A percentile compares a stretch with the other conserved stretches of the same genome.
phyloP scores from a whole-genome alignment of 2,888 invertebrate species.

The Lasioglossum vierecki region DNA sequence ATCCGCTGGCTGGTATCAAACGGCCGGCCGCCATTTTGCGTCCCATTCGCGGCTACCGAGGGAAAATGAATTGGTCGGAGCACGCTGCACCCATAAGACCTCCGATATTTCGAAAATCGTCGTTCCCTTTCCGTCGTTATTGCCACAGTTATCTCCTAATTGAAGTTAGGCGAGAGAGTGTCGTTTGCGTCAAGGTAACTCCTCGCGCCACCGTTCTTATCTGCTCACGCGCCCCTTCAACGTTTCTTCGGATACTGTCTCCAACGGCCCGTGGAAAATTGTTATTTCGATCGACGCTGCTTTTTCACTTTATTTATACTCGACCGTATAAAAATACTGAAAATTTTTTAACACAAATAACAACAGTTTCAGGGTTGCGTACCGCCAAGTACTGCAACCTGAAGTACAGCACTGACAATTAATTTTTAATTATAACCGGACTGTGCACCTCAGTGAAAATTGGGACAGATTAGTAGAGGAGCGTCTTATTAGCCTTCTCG shows the following conservation, averaged over 20 bases:
- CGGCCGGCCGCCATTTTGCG: neutral
- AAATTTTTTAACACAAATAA: no score
- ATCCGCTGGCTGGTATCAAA: conserved; percentile 23
- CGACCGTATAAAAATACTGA: neutral
- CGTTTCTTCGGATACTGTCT: neutral
- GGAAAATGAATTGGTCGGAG: conserved; percentile 5
- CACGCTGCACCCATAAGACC: neutral
- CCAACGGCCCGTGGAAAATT: neutral
- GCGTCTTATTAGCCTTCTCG: no score
- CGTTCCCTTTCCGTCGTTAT: neutral
- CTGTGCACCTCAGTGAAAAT: no score
- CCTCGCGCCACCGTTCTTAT: conserved; percentile 4
- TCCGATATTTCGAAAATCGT: conserved; percentile 14
- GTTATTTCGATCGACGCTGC: neutral
- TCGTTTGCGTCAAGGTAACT: conserved; percentile 7
- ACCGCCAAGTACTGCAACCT: no score
- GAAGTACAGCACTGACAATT: no score
- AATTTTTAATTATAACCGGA: no score
- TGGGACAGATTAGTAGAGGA: no score
- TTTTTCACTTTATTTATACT: neutral
- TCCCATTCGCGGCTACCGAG: neutral
- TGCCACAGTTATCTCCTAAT: conserved; percentile 12
- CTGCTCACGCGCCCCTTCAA: neutral
- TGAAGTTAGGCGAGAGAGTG: neutral
- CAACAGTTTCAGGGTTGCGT: neutral